Base-by-base conservation (phyloP, 2,888 invertebrate genomes). In the Frankliniella intonsa region DNA sequence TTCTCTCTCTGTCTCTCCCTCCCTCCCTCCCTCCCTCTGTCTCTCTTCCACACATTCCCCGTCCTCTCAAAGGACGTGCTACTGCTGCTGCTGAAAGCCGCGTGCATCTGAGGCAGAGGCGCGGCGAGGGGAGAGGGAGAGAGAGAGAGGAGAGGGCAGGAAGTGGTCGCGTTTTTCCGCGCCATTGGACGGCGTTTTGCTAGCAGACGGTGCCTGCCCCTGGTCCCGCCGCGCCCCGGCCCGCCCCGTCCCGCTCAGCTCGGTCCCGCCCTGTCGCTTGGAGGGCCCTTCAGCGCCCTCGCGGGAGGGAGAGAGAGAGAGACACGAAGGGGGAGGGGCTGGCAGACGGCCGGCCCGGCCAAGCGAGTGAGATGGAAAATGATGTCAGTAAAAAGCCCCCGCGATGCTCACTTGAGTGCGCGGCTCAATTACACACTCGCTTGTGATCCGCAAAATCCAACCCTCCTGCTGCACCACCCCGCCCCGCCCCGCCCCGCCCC, bases 101-200 rank as follows among this genome's bases (percentile, higher is more conserved):
- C 55, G 55, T 17, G 55, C 38, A 38, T 38, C 38, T 38, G 38
- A 38, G 38, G 38, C 38, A 38, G 38, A 38, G 55, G 65, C 65
- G 9, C n/a, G 17, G 19, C 7, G 65, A 14, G 19, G 65, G 65
- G 69, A 62, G 62, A 62, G 62, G 19, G 62, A 62, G 62, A 62
- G 62, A 19, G 62, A 19, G 65, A 3, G 65, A n/a, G 65, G 1
- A 11, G 69, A 69, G 69, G 22, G 69, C 7, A 22, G 69, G 69
- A 69, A 69, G 69, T 69, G 69, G 69, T 69, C 69, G 69, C 69
- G 69, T 69, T 69, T 65, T 69, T 69, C 69, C 69, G 69, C 69
- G 69, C 69, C 69, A 69, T 69, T 69, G 69, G 69, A n/a, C 69
- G 22, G n/a, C 69, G 69, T 69, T 69, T 69, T 69, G 69, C 69